These are phyloP conservation scores for Amblyopsis rosae DNA, from an alignment of 2,113 vertebrate genomes.

Conservation along the genomic window DNA sequence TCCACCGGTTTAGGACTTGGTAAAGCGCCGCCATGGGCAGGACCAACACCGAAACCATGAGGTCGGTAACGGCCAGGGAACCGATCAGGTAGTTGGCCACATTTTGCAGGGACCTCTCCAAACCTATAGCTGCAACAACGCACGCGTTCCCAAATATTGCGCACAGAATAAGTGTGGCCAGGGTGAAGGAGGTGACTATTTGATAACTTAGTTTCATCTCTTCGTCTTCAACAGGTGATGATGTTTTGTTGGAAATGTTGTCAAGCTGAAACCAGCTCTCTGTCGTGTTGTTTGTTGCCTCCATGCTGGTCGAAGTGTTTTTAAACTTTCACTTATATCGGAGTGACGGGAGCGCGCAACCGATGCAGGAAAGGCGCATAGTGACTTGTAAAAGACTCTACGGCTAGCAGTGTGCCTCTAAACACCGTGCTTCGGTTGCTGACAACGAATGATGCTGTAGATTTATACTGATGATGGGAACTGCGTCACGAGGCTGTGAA, in stretches of 20 bases:
- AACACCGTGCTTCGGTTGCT: conserved; percentile 50
- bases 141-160: conserved; percentile 93
- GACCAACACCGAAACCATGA: conserved; percentile 98
- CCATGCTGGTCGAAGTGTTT: conserved; percentile 71
- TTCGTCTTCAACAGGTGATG: conserved; percentile 55
- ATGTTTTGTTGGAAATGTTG: conserved; percentile 41
- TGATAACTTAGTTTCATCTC: conserved; percentile 88
- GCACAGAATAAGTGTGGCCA: conserved; percentile 90
- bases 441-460: conserved; percentile 47
- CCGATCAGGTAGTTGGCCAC: conserved; percentile 98
- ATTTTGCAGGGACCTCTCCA: conserved; percentile 94
- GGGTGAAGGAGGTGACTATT: conserved; percentile 85
- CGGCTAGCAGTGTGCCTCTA: conserved; percentile 2
- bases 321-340: conserved; percentile 31
- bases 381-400: conserved; percentile 26
- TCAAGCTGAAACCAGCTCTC: conserved; percentile 60
- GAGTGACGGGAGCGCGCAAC: conserved; percentile 21
- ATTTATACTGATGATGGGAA: conserved; percentile 74
- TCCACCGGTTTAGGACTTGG: conserved; percentile 96
- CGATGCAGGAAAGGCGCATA: conserved; percentile 39
- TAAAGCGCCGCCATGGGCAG: conserved; percentile 97
- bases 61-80: conserved; percentile 93
- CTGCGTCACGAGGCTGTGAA: conserved; percentile 72
- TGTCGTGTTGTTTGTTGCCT: conserved; percentile 80
- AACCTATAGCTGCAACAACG: conserved; percentile 92